A percentile compares a stretch with the other conserved stretches of the same genome.
Conservation (phyloP, 2,113 vertebrate species). For the Malurus cyaneus region DNA sequence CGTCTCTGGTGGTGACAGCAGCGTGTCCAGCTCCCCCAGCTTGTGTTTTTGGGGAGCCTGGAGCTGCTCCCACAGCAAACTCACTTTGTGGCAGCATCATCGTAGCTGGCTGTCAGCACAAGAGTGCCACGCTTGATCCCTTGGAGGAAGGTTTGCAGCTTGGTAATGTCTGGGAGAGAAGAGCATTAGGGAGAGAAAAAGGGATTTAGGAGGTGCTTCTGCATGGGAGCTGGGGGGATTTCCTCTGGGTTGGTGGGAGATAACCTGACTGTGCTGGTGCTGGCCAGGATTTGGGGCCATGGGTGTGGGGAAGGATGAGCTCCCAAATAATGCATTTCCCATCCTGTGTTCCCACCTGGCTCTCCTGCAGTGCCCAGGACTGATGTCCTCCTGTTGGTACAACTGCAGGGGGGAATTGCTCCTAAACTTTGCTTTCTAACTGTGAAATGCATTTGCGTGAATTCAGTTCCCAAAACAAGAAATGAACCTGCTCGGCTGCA, state of each 20-base stretch:
- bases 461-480: background rate
- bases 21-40: background rate
- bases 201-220: background rate
- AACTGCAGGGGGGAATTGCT: background rate
- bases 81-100: constrained; percentile 84
- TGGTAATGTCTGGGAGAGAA: constrained; percentile 49
- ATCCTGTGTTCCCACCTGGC: background rate
- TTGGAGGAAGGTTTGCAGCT: constrained; percentile 73
- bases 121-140: constrained; percentile 68
- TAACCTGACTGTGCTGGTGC: background rate
- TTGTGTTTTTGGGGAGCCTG: background rate
- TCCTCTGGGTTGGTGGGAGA: background rate
- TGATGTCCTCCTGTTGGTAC: background rate
- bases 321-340: background rate
- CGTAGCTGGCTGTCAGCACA: constrained; percentile 81
- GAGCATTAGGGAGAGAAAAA: background rate
- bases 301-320: background rate
- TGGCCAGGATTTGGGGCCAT: background rate
- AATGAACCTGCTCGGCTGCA: fast-evolving
- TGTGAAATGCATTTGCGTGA: background rate
- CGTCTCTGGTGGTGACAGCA: background rate
- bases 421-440: background rate
- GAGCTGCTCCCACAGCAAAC: background rate
- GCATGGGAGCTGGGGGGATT: background rate
- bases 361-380: background rate